phyloP scores from a whole-genome alignment of 2,797 vertebrate genomes.

The Gymnothorax reevesii region DNA sequence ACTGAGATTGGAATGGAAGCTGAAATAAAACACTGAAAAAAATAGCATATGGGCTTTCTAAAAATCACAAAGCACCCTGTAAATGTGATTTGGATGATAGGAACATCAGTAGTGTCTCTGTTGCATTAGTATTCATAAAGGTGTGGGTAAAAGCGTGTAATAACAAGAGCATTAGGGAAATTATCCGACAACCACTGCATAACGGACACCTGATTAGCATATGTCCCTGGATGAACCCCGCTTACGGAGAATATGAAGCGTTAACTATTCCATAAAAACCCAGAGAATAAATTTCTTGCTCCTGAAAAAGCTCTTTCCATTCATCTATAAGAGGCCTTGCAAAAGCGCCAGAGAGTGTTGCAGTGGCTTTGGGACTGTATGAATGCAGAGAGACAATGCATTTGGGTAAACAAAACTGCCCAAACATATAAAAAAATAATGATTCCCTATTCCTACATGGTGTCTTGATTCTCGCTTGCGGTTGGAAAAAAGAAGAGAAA shows the following conservation, averaged over 20 bases:
- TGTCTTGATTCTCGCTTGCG: not conserved
- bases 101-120: not conserved
- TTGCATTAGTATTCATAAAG: slow-evolving; percentile 1
- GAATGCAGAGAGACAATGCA: not conserved
- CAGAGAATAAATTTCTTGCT: slow-evolving; percentile 12
- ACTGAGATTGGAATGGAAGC: not conserved
- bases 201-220: not conserved
- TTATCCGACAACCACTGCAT: slow-evolving; percentile 1
- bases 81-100: not conserved
- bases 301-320: slow-evolving; percentile 6
- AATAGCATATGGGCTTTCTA: not conserved
- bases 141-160: not conserved
- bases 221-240: not conserved
- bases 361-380: not conserved
- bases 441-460: not conserved
- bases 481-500: not conserved
- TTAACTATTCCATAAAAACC: not conserved
- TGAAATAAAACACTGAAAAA: not conserved
- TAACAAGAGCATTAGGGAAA: not conserved
- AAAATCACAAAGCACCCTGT: not conserved
- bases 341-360: not conserved
- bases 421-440: not conserved
- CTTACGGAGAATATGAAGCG: not conserved
- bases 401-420: not conserved
- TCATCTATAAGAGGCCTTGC: not conserved